Conservation (phyloP, 2,888 invertebrate species). For the Prosapia bicincta region DNA sequence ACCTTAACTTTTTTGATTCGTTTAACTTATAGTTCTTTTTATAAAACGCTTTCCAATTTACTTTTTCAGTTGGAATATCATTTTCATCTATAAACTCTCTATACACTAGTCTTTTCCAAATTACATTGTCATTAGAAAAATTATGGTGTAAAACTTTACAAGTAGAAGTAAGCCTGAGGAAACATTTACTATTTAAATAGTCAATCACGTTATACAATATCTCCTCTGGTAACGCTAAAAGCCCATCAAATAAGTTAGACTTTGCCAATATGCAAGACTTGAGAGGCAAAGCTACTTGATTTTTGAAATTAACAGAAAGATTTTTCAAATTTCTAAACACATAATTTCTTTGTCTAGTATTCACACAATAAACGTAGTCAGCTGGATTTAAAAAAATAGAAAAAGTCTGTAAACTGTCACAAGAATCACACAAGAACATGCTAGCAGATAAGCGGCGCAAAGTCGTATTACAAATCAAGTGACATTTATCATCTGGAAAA, state of each 20-base stretch:
- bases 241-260: background rate
- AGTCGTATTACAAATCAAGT: background rate
- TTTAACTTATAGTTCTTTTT: too few species aligned
- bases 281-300: background rate
- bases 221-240: background rate
- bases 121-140: background rate
- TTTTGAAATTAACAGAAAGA: background rate
- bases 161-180: background rate
- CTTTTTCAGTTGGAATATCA: too few species aligned
- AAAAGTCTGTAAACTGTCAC: background rate
- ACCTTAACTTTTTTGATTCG: too few species aligned
- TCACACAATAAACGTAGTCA: background rate
- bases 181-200: background rate
- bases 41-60: too few species aligned
- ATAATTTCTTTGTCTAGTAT: background rate
- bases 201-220: background rate
- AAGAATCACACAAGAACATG: background rate
- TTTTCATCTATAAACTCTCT: too few species aligned
- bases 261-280: background rate
- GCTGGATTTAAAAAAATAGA: background rate
- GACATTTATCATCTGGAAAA: background rate
- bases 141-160: background rate
- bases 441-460: background rate
- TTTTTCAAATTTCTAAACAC: background rate
- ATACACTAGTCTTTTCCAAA: background rate